A percentile compares a stretch with the other conserved stretches of the same genome.
Evolutionary conservation across 2,888 invertebrate species (phyloP).

Genomic region (Polymixis lichenea): DNA sequence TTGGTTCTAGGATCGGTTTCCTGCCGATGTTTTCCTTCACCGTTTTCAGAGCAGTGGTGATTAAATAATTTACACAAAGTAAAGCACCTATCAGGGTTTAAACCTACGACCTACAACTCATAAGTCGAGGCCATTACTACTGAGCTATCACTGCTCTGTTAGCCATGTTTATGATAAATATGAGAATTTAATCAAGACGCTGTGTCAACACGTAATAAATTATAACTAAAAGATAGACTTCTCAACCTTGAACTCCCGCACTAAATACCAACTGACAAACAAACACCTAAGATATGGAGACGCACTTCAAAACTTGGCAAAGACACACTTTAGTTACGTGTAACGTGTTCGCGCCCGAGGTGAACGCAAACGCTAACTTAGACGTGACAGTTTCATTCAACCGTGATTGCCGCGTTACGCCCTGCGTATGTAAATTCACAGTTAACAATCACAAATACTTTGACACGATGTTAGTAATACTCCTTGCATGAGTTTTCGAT

Average conservation of each 20-base stretch:
- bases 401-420: slow-evolving; percentile 59
- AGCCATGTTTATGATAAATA: not conserved
- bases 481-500: slow-evolving; percentile 48
- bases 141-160: too few species aligned
- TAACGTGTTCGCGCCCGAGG: slow-evolving; percentile 61
- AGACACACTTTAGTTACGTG: slow-evolving; percentile 58
- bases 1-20: too few species aligned
- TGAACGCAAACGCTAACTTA: slow-evolving; percentile 58
- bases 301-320: slow-evolving; percentile 60
- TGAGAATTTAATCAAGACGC: slow-evolving; percentile 6
- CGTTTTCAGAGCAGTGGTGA: too few species aligned
- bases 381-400: slow-evolving; percentile 55
- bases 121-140: too few species aligned
- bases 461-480: slow-evolving; percentile 52
- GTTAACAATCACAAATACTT: slow-evolving; percentile 66
- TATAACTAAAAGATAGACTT: not conserved
- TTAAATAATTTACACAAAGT: too few species aligned
- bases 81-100: too few species aligned
- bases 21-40: too few species aligned
- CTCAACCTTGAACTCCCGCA: slow-evolving; percentile 35
- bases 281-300: slow-evolving; percentile 63
- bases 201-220: slow-evolving; percentile 33
- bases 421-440: slow-evolving; percentile 58
- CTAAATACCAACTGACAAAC: slow-evolving; percentile 55
- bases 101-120: too few species aligned